Conservation (phyloP, 1,140 invertebrate species). For the Hypothenemus hampei region DNA sequence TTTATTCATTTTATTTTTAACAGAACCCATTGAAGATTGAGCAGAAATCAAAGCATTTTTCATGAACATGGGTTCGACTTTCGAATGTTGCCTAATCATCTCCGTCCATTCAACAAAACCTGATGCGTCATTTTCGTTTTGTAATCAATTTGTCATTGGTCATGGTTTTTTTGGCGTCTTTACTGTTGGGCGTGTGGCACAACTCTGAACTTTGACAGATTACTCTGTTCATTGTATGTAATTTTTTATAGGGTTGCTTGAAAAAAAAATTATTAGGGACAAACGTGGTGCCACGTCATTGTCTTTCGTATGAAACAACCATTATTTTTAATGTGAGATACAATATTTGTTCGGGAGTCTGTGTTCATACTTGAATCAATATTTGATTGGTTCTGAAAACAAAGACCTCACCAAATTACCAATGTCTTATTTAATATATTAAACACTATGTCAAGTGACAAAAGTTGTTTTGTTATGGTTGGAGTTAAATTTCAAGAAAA, state of each 20-base stretch:
- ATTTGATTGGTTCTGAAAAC: neutral
- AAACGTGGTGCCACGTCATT: neutral
- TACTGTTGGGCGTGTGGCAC: conserved; percentile 15
- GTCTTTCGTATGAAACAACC: neutral
- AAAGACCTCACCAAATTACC: neutral
- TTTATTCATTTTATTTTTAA: neutral
- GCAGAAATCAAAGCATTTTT: too few species aligned
- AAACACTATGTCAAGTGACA: neutral
- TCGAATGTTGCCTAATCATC: neutral
- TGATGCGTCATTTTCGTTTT: conserved; percentile 8
- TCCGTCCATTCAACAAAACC: conserved; percentile 7
- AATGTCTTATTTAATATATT: neutral
- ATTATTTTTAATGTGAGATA: too few species aligned
- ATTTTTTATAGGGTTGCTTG: too few species aligned
- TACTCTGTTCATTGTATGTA: conserved; percentile 1
- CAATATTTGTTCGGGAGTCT: neutral
- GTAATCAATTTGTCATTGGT: conserved; percentile 19
- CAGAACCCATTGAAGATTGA: too few species aligned
- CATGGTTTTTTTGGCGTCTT: conserved; percentile 6
- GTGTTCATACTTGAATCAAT: neutral
- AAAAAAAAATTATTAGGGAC: neutral
- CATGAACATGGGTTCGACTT: neutral
- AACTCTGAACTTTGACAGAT: conserved; percentile 4
- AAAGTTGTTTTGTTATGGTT: too few species aligned
- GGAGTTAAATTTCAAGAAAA: too few species aligned